phyloP scores from a whole-genome alignment of 1,140 invertebrate species.

The Carcinoscorpius rotundicauda region DNA sequence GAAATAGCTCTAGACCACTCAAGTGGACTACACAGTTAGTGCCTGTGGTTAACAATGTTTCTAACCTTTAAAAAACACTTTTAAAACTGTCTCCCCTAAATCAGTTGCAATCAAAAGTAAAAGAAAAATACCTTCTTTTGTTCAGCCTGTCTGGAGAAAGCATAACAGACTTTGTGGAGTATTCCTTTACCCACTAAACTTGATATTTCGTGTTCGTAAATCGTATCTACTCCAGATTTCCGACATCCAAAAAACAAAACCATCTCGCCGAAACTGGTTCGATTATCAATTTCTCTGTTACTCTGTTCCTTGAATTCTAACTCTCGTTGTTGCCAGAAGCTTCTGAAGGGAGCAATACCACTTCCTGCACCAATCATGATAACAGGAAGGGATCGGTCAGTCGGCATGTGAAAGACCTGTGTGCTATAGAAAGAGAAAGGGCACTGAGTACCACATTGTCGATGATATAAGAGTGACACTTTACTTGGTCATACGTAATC shows the following conservation, averaged over 20 bases:
- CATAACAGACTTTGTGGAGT: conserved; percentile 26
- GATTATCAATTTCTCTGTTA: background rate
- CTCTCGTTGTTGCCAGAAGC: conserved; percentile 19
- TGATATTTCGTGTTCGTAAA: conserved; percentile 30
- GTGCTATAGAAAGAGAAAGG: conserved; percentile 22
- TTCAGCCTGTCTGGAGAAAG: conserved; percentile 29
- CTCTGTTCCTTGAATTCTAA: background rate
- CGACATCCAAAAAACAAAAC: conserved; percentile 36
- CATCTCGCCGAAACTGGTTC: conserved; percentile 24
- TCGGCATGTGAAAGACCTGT: conserved; percentile 17
- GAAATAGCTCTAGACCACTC: too few relatives aligned
- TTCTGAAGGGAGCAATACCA: conserved; percentile 22
- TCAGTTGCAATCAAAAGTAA: too few relatives aligned
- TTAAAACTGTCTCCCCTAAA: too few relatives aligned
- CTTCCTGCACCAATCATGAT: conserved; percentile 20
- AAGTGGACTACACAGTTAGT: too few relatives aligned
- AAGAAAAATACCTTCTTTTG: conserved; percentile 25
- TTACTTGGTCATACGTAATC: too few relatives aligned
- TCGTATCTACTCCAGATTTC: conserved; percentile 29
- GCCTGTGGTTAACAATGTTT: too few relatives aligned
- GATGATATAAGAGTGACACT: too few relatives aligned
- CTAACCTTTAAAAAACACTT: too few relatives aligned
- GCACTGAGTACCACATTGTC: too few relatives aligned
- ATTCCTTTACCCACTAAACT: conserved; percentile 26
- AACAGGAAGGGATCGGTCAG: conserved; percentile 6